Evolutionary conservation across 2,888 invertebrate genomes (phyloP), one percentile per base, ranked within the genome.

Genomic region (Erebia ligea): DNA sequence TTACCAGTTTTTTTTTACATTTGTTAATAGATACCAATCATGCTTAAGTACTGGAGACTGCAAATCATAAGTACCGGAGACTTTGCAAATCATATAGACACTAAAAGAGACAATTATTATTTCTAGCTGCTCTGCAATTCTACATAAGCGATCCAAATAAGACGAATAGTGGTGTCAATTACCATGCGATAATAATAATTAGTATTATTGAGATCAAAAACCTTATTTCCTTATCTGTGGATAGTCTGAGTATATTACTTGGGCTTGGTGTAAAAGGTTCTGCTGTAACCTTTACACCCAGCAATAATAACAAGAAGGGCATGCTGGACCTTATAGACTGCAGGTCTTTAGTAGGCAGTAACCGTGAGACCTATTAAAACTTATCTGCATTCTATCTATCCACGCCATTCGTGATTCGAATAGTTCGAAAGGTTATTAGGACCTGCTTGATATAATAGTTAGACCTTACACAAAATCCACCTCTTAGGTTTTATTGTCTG

Each of bases 341-440:
- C 52, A 34, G 19, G 50, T 63, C 21, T 25, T 19, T 34, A 48
- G 48, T 45, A 42, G 19, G 17, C 40, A 66, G 66, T 45, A 56
- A 66, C 40, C 66, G 66, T 66, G 56, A 66, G 66, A 66, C 42
- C 54, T 66, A 66, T 66, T 66, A 66, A 66, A 66, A 66, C 56
- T 56, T 66, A 66, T 66, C 66, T 42, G 54, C 34, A 54, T 54
- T 56, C 40, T 57, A 66, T 65, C 65, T 65, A 21, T 57, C 66
- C 56, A 66, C 66, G 66, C 66, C 42, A 56, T 56, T 66, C 66
- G 62, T 62, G 62, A 62, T 62, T 62, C 62, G 48, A 62, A 62
- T 56, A 56, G 40, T 40, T 21, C 54, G 42, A 66, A 66, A 66
- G 66, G 66, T 66, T 57, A 66, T 66, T 56, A 66, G 45, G 45